Evolutionary conservation across 2,888 invertebrate species (phyloP).

Genomic region (Drosophila pseudotakahashii): DNA sequence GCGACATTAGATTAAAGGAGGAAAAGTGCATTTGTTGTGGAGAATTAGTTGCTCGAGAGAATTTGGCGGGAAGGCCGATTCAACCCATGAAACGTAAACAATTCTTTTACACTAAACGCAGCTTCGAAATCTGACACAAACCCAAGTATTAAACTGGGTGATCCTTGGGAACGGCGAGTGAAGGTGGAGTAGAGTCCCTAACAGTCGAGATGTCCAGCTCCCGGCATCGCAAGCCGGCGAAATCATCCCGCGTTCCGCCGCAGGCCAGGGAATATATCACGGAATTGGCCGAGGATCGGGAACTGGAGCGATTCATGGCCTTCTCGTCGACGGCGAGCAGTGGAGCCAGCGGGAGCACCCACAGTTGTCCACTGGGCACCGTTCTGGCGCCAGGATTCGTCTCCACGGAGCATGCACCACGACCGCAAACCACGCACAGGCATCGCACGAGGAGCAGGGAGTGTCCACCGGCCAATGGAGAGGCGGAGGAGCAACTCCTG

Average conservation of each 20-base stretch:
- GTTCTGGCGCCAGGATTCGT: not conserved
- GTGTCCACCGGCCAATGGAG: not conserved
- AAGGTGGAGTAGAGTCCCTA: not conserved
- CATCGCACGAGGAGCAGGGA: slow-evolving; percentile 10
- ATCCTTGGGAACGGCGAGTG: not conserved
- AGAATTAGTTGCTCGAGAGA: too few species aligned
- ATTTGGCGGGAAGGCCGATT: too few species aligned
- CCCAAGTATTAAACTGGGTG: not conserved
- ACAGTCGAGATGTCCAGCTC: slow-evolving; percentile 15
- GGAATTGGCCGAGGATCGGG: slow-evolving; percentile 59
- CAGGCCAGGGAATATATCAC: slow-evolving; percentile 62
- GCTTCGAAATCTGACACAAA: not conserved
- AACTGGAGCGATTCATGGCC: slow-evolving; percentile 65
- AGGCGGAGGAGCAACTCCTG: not conserved
- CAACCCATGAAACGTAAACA: not conserved
- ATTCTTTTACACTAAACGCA: not conserved
- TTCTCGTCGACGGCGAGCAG: slow-evolving; percentile 65
- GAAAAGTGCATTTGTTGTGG: too few species aligned
- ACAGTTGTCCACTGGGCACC: slow-evolving; percentile 19
- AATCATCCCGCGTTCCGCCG: slow-evolving; percentile 59
- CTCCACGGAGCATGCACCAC: not conserved
- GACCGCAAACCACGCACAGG: slow-evolving; percentile 3
- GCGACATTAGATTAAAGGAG: too few species aligned
- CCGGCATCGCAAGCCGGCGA: slow-evolving; percentile 14
- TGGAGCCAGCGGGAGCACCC: slow-evolving; percentile 56